Base-by-base conservation (phyloP, 2,797 vertebrate genomes). In the Bradypodion pumilum region DNA sequence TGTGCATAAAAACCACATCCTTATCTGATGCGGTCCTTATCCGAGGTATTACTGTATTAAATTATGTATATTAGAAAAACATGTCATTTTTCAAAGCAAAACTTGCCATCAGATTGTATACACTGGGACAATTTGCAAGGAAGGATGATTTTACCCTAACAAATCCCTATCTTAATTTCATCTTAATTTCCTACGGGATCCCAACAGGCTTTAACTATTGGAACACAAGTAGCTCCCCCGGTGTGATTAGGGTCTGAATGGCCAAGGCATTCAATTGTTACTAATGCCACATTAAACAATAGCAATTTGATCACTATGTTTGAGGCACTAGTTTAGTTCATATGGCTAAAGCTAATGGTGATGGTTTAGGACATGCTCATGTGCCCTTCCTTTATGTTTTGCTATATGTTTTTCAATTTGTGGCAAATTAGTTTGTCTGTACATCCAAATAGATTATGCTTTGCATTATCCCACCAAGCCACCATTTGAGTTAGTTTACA, bases 51-150 rank as follows among this genome's bases (percentile, higher is more conserved):
- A n/a, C n/a, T n/a, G n/a, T n/a, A 32, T 52, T 88, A 83, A 65
- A 76, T 73, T 91, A 86, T 35, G 76, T 42, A 91, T 78, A 84
- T 69, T 65, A 72, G 21, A 86, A 84, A 84, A 63, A n/a, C 62
- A 29, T 46, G 16, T 69, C 75, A n/a, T 52, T 68, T 80, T 59
- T 60, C 68, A 79, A 29, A 2, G 5, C 5, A 82, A 92, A 82
- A 83, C 29, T 86, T 87, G 42, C 68, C 84, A 74, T 74, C 19
- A 56, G 52, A 19, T 68, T 89, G 32, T 85, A 70, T 80, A 74
- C 12, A 56, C n/a, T 82, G 46, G 46, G 62, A 87, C 73, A 85
- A 82, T 74, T 87, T 83, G 90, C 81, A 74, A 27, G 52, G 69
- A 91, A 84, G 35, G 56, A 77, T 56, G 52, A n/a, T 15, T 56